phyloP scores from a whole-genome alignment of 2,888 invertebrate species.

The Homarus gammarus region DNA sequence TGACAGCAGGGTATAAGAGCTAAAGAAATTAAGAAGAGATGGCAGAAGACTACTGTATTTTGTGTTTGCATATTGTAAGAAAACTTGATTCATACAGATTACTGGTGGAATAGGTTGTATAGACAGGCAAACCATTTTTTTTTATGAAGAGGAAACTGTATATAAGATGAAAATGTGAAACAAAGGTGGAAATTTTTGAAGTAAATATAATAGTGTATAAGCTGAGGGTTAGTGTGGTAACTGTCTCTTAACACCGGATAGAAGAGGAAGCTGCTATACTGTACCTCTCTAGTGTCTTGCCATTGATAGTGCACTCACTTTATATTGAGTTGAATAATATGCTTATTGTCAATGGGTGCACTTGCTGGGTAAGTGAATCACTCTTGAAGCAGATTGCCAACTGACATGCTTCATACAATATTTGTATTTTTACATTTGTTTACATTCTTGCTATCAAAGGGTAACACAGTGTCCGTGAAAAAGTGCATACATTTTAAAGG shows the following conservation, averaged over 20 bases:
- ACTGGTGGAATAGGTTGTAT: not conserved
- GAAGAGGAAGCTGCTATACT: not conserved
- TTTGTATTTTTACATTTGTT: not conserved
- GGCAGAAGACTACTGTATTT: not conserved
- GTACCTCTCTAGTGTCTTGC: slow-evolving; percentile 14
- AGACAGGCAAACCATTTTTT: not conserved
- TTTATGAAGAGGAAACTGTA: no score
- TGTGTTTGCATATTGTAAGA: not conserved
- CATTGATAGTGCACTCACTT: not conserved
- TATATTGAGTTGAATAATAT: not conserved
- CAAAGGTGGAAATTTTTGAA: not conserved
- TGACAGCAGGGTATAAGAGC: not conserved
- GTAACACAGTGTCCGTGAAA: not conserved
- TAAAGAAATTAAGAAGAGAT: not conserved
- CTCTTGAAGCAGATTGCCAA: not conserved
- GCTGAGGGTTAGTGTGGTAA: not conserved
- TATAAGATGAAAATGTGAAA: not conserved
- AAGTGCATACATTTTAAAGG: not conserved
- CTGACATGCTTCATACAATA: not conserved
- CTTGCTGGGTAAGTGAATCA: slow-evolving; percentile 1
- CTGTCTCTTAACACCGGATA: not conserved
- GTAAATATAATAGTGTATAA: not conserved
- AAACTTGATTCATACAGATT: not conserved
- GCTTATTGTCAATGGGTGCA: not conserved
- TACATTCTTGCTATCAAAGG: not conserved